Percentiles rank a stretch among this genome's conserved stretches.
phyloP scores from a whole-genome alignment of 2,113 vertebrate genomes.

The Lipotes vexillifer region DNA sequence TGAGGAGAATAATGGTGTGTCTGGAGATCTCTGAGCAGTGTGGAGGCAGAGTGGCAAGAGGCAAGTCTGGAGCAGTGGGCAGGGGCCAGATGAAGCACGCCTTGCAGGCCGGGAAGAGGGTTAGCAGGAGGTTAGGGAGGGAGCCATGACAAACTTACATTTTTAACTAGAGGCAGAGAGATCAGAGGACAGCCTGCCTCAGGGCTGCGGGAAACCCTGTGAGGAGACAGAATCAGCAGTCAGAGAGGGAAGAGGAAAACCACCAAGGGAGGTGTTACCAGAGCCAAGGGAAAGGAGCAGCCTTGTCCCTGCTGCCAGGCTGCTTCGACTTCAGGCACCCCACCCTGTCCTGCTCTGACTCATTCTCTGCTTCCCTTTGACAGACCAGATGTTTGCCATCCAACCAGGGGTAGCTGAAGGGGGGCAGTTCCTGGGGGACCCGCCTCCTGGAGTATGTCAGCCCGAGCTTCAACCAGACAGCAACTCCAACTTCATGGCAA shows the following conservation, averaged over 20 bases:
- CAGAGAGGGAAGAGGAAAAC: background rate
- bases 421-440: constrained; percentile 37
- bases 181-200: background rate
- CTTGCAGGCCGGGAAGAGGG: background rate
- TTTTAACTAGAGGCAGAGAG: background rate
- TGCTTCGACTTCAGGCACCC: background rate
- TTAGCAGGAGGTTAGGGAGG: background rate
- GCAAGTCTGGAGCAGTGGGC: background rate
- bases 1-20: background rate
- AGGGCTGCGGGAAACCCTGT: background rate
- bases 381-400: constrained; percentile 77
- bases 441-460: constrained; percentile 35
- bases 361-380: constrained; percentile 49
- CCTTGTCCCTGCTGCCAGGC: background rate
- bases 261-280: background rate
- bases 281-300: background rate
- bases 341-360: background rate
- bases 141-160: background rate
- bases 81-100: background rate
- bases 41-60: background rate
- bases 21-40: background rate
- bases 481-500: constrained; percentile 93
- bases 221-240: background rate
- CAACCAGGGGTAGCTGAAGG: constrained; percentile 44
- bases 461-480: constrained; percentile 82